A percentile compares a stretch with the other conserved stretches of the same genome.
Evolutionary conservation across 2,113 vertebrate species (phyloP).

Genomic region (pig (Sus scrofa)): DNA sequence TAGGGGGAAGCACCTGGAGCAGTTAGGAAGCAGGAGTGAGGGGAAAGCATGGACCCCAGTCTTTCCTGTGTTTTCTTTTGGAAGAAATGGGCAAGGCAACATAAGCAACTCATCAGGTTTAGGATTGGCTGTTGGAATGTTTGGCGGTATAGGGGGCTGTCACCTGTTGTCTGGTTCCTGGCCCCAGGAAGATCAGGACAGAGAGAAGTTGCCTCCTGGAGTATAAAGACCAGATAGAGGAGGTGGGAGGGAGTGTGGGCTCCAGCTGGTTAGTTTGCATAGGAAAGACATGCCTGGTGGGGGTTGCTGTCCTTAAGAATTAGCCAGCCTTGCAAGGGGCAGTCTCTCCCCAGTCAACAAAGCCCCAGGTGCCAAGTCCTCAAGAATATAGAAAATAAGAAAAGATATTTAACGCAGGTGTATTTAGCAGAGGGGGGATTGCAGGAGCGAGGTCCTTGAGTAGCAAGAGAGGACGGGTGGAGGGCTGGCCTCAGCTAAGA

Average conservation of each 20-base stretch:
- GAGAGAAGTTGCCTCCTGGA: background rate
- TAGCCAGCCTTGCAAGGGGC: background rate
- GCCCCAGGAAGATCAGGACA: background rate
- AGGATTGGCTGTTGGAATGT: accelerated
- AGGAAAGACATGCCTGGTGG: background rate
- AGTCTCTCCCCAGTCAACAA: background rate
- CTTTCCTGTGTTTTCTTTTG: background rate
- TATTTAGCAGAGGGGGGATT: background rate
- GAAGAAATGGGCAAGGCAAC: background rate
- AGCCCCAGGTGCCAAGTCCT: background rate
- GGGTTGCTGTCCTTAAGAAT: background rate
- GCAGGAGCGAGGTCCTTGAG: background rate
- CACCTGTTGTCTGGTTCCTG: background rate
- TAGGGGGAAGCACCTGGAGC: background rate
- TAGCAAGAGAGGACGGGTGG: background rate
- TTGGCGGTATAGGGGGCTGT: background rate
- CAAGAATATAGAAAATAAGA: background rate
- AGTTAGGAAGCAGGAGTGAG: background rate
- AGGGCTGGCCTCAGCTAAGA: background rate
- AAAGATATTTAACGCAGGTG: background rate
- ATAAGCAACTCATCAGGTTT: background rate
- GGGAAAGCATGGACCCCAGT: too few species aligned
- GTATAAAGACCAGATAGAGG: background rate
- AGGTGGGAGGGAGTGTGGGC: background rate
- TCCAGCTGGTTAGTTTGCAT: background rate